Evolutionary conservation across 2,797 vertebrate species (phyloP).

Genomic region (Syncerus caffer): DNA sequence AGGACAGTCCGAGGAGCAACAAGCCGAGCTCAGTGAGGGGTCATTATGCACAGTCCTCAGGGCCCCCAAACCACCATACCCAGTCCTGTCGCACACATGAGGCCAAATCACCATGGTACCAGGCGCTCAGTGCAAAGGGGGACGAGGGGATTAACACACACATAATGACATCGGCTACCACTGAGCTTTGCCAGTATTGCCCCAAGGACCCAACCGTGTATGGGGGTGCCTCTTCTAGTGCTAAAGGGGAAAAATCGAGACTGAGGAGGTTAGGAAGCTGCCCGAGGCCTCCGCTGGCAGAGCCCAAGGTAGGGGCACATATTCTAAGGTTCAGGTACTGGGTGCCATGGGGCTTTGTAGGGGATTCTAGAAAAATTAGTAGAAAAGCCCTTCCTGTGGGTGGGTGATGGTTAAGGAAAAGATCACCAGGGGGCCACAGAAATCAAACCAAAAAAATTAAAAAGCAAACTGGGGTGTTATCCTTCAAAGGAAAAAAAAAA

Average conservation of each 20-base stretch:
- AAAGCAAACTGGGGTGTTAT: background rate
- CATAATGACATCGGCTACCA: background rate
- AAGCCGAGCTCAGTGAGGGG: background rate
- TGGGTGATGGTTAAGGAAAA: background rate
- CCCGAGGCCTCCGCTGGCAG: background rate
- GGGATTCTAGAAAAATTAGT: background rate
- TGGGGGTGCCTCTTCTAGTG: background rate
- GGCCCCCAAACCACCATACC: background rate
- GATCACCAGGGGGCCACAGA: background rate
- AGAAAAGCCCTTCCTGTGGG: background rate
- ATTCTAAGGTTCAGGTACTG: background rate
- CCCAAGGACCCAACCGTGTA: background rate
- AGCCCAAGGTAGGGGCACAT: background rate
- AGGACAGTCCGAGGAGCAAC: background rate
- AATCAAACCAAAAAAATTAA: background rate
- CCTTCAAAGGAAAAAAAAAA: background rate
- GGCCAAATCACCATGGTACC: background rate
- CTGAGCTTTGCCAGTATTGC: background rate
- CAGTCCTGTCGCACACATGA: too few relatives aligned
- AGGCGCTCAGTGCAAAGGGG: fast-evolving
- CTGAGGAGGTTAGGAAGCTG: background rate
- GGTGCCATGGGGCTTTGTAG: fast-evolving
- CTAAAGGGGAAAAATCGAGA: background rate
- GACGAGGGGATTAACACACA: background rate
- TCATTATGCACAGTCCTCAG: background rate